Conservation (phyloP, 2,113 vertebrate genomes). For the Seriola rivoliana region DNA sequence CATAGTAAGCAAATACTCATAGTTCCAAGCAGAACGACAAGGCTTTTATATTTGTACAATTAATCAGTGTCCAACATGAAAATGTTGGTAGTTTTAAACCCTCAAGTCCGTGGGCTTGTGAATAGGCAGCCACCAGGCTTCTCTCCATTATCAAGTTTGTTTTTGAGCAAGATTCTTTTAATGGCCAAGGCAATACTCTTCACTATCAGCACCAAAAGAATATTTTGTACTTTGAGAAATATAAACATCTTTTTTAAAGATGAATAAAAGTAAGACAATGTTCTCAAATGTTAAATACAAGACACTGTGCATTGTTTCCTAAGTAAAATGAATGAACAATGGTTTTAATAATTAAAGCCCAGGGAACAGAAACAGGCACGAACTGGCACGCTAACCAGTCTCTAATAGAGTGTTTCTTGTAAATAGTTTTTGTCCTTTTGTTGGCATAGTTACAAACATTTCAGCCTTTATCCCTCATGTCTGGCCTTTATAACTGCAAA, state of each 20-base stretch:
- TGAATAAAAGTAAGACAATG: not conserved
- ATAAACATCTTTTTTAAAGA: not conserved
- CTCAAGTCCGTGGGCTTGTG: not conserved
- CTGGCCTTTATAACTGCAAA: constrained; percentile 14
- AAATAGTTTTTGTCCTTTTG: constrained; percentile 30
- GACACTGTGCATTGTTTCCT: not conserved
- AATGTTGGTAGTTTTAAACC: not conserved
- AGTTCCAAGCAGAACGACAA: constrained; percentile 10
- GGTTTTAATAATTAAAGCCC: constrained; percentile 60
- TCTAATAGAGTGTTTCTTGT: constrained; percentile 21
- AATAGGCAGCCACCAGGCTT: too few relatives aligned
- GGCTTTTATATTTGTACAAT: not conserved
- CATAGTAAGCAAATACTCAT: constrained; percentile 11
- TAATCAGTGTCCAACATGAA: not conserved
- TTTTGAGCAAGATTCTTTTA: not conserved
- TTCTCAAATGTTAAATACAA: not conserved
- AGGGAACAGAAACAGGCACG: constrained; percentile 47
- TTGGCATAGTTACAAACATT: constrained; percentile 37
- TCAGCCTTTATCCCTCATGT: constrained; percentile 30
- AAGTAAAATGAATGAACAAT: constrained; percentile 61
- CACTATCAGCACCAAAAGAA: not conserved
- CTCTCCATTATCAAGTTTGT: not conserved
- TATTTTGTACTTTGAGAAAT: not conserved
- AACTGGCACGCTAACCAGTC: constrained; percentile 38
- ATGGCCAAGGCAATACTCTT: not conserved